A percentile compares a stretch with the other conserved stretches of the same genome.
phyloP scores from a whole-genome alignment of 2,797 vertebrate genomes.

The Gymnothorax reevesii region DNA sequence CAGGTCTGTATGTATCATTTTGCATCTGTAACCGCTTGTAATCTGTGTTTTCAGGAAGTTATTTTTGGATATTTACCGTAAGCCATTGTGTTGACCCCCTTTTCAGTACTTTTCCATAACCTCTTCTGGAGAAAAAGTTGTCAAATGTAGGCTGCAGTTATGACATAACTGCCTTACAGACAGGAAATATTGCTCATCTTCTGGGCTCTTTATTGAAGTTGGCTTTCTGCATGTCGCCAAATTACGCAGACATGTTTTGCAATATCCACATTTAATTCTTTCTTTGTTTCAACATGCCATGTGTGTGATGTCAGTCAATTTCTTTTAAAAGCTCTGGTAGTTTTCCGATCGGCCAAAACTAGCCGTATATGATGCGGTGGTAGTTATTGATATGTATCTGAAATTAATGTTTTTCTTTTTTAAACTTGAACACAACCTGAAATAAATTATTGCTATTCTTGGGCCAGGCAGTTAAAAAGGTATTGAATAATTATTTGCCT shows the following conservation, averaged over 20 bases:
- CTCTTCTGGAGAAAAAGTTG: background rate
- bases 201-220: background rate
- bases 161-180: background rate
- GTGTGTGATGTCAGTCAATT: background rate
- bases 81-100: background rate
- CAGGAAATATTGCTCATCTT: constrained; percentile 12
- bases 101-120: background rate
- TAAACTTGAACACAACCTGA: background rate
- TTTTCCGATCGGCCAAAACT: background rate
- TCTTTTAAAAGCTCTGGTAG: background rate
- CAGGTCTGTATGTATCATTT: no score
- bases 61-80: no score
- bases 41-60: no score
- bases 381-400: background rate
- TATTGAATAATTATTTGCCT: background rate
- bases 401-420: background rate
- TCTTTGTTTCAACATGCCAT: background rate
- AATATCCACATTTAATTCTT: background rate
- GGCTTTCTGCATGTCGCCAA: background rate
- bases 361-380: background rate
- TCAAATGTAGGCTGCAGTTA: no score
- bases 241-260: background rate
- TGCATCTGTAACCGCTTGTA: no score
- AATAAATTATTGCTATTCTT: background rate
- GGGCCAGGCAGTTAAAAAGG: background rate